Base-by-base conservation (phyloP, 2,888 invertebrate species). In the Salticus scenicus region DNA sequence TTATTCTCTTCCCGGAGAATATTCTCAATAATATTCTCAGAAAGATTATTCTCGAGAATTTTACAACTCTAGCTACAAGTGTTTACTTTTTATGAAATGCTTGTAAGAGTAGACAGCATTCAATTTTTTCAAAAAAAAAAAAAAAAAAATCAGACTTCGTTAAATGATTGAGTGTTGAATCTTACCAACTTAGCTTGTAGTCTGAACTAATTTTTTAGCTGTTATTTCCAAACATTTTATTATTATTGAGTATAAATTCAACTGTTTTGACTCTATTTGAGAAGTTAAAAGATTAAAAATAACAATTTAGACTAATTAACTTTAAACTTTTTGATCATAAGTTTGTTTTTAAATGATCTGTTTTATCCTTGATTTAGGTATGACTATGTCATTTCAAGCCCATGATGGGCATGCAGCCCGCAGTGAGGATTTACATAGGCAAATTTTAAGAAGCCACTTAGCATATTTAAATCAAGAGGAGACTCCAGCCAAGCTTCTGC, bases 401-500 rank as follows among this genome's bases (percentile, higher is more conserved):
- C 70, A 76, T 66, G 86, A 78, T 63, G 86, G 86, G 71, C 80
- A 76, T 64, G 64, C 31, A 66, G 76, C 81, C 70, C 81, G 82
- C 47, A 78, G 82, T 41, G 81, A 87, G 33, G 87, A 82, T 10
- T 64, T 87, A 14, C 87, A 82, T 28, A 66, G 78, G 7, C 84
- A 80, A 31, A 87, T 87, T 30, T 78, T 81, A 30, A 77, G 88
- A 57, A 88, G 83, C 41, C 89, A 89, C 72, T 76, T 89, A 14
- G 82, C 88, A 27, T 89, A 89, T 64, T 73, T 89, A 1, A 88
- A 88, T 51, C 82, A 87, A 37, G 89, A 89, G 57, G 88, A 89
- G 30, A 87, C 82, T 12, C 88, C 88, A 12, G 73, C 85, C 10
- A 89, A 89, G 70, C 67, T 88, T 47, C 87, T 88, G 28, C 85